These are phyloP conservation scores for Centroberyx gerrardi DNA, from an alignment of 2,797 vertebrate species.

Conservation along the genomic window DNA sequence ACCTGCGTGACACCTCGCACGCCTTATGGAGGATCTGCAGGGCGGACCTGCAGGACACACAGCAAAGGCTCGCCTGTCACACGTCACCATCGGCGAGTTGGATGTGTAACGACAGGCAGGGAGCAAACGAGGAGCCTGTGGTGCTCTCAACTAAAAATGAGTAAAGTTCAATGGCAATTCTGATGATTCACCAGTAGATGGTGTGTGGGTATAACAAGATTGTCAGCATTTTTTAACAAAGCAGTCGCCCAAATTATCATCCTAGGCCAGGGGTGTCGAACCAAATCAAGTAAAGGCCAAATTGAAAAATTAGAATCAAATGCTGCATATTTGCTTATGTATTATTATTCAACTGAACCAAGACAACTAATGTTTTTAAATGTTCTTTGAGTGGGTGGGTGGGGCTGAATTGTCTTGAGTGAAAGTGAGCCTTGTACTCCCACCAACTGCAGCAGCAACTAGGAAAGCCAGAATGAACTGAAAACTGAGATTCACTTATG, in stretches of 20 bases:
- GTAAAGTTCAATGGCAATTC: constrained; percentile 5
- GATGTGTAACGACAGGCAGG: not conserved
- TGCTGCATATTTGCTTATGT: not conserved
- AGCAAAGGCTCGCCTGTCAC: not conserved
- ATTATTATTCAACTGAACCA: too few relatives aligned
- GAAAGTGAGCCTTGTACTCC: not conserved
- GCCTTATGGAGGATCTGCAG: constrained; percentile 97
- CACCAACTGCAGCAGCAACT: not conserved
- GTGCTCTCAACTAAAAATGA: not conserved
- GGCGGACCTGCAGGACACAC: constrained; percentile 89
- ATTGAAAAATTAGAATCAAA: not conserved
- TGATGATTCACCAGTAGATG: constrained; percentile 63
- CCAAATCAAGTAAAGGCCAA: not conserved
- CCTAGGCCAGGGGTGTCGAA: not conserved
- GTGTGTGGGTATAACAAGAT: not conserved
- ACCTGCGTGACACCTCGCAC: constrained; percentile 92
- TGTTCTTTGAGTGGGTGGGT: too few relatives aligned
- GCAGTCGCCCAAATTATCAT: too few relatives aligned
- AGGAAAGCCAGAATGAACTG: not conserved
- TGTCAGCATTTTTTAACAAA: not conserved
- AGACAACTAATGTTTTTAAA: too few relatives aligned
- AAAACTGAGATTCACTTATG: too few relatives aligned
- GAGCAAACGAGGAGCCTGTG: too few relatives aligned
- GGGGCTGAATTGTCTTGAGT: too few relatives aligned
- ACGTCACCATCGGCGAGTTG: not conserved